A percentile compares a stretch with the other conserved stretches of the same genome.
These are phyloP conservation scores for Pinna nobilis DNA, from an alignment of 1,140 invertebrate species.

Conservation along the genomic window DNA sequence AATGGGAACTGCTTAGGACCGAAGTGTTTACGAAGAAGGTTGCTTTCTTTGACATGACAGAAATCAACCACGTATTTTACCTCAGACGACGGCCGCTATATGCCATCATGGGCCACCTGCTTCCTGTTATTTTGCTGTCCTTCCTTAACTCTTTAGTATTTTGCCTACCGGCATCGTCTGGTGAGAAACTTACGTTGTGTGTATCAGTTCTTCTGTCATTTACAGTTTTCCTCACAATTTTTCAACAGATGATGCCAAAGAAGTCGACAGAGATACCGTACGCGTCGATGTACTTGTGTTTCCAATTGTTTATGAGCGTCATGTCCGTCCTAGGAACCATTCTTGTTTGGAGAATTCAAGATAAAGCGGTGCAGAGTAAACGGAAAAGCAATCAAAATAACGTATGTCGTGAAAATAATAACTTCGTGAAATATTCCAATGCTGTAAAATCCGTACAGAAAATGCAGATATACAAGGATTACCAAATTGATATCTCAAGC, in stretches of 20 bases:
- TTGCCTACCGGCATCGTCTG: not conserved
- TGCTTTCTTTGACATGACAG: not conserved
- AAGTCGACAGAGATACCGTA: constrained; percentile 11
- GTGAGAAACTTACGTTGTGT: not conserved
- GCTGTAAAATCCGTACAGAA: too few species aligned
- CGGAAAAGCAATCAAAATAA: too few species aligned
- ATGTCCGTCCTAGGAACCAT: not conserved
- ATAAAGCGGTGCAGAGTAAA: too few species aligned
- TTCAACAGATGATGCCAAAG: constrained; percentile 9
- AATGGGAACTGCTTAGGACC: constrained; percentile 10
- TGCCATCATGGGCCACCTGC: not conserved
- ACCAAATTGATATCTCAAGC: too few species aligned
- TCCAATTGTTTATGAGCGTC: not conserved
- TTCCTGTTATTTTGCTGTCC: not conserved
- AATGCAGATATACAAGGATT: too few species aligned
- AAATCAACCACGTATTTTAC: not conserved
- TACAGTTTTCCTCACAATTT: constrained; percentile 4
- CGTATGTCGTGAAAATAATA: too few species aligned
- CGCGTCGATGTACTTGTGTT: not conserved
- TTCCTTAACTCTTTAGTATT: constrained; percentile 2
- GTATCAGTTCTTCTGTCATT: not conserved
- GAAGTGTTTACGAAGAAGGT: not conserved
- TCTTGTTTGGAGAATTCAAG: too few species aligned
- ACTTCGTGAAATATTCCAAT: too few species aligned
- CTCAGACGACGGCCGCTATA: constrained; percentile 1